Base-by-base conservation (phyloP, 2,797 vertebrate species). In the Aldrovandia affinis region DNA sequence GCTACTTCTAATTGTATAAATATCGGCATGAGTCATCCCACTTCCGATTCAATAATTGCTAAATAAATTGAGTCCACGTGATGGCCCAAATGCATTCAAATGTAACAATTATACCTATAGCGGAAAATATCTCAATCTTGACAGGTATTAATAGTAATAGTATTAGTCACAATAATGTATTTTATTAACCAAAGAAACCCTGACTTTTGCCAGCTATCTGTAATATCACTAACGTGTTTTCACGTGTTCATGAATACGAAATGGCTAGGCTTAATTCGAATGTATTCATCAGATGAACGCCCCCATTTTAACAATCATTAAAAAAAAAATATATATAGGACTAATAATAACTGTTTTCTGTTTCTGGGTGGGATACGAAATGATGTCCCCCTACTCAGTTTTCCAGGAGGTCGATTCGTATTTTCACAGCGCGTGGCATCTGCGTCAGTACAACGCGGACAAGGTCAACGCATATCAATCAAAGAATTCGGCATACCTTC, bases 391-490 rank as follows among this genome's bases (percentile, higher is more conserved):
- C 15, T 10, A 22, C 57, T 9, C 59, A 15, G 39, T 39, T 83
- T 78, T 78, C 36, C 78, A 63, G 65, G 33, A 78, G 9, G 55
- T 57, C 57, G 59, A 77, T 78, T 85, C 73, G 61, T 36, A 78
- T 85, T 68, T 55, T 44, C 55, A 81, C 80, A 78, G 39, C 61
- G 30, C 44, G 22, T 61, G 63, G 65, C 47, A 57, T 83, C 42
- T 84, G 30, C 61, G 59, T 80, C 77, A 80, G 30, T 50, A 79
- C 47, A 78, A 77, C 55, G 52, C 42, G 14, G 78, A 57, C 50
- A 63, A n/a, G 25, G 22, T 77, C 39, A 44, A 77, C 22, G 39
- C 73, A 39, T 7, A 77, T 47, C 2, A 44, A 44, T 77, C 73
- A 47, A 25, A 77, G 22, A 44, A 77, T 77, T 77, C 22, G 73